Evolutionary conservation across 2,888 invertebrate species (phyloP).

Genomic region (Phasia obesa): DNA sequence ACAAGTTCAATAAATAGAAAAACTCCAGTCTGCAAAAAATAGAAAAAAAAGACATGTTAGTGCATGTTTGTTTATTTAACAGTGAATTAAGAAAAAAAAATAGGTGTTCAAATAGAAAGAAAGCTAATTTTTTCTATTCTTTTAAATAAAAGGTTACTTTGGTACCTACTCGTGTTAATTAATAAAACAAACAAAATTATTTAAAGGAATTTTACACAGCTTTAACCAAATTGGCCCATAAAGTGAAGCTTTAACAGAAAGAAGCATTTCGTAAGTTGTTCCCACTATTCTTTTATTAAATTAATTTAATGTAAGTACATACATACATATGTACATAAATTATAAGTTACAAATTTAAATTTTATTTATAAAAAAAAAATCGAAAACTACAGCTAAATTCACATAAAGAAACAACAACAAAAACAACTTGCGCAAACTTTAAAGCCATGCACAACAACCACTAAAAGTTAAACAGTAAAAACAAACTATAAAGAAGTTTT

Average conservation of each 20-base stretch:
- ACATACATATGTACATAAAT: no score
- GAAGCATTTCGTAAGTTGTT: constrained; percentile 14
- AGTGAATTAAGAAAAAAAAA: constrained; percentile 7
- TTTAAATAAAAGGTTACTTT: no score
- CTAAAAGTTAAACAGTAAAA: not conserved
- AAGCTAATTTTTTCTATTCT: no score
- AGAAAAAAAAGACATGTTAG: constrained; percentile 6
- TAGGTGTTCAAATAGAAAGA: not conserved
- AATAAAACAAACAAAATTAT: no score
- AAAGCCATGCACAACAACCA: not conserved
- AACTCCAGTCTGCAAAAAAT: constrained; percentile 16
- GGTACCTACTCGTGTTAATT: no score
- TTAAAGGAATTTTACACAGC: no score
- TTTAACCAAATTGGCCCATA: not conserved
- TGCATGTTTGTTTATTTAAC: constrained; percentile 42
- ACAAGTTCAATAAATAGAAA: not conserved
- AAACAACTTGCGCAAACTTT: not conserved
- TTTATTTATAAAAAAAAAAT: not conserved
- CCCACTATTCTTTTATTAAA: not conserved
- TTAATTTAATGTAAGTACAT: no score
- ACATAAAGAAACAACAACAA: not conserved
- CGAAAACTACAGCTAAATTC: not conserved
- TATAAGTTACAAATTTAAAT: not conserved
- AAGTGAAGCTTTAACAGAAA: not conserved
- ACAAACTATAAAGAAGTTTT: not conserved